Evolutionary conservation across 2,113 vertebrate genomes (phyloP).

Genomic region (Anhinga rufa): DNA sequence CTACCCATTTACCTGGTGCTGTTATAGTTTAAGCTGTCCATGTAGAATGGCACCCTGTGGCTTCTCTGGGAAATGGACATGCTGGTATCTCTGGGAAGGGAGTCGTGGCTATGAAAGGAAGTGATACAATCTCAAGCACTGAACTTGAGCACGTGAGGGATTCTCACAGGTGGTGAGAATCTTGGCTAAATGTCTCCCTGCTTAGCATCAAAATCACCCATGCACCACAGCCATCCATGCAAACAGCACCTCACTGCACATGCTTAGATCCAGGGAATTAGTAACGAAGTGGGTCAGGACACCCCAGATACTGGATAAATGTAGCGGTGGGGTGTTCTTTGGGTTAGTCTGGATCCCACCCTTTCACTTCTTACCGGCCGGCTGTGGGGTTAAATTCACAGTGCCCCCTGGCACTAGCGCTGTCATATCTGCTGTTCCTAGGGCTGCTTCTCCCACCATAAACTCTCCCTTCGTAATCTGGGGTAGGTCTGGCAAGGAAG

Average conservation of each 20-base stretch:
- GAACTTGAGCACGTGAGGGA: not conserved
- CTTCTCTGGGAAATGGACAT: constrained; percentile 36
- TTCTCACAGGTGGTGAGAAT: not conserved
- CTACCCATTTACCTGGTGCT: constrained; percentile 43
- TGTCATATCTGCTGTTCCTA: not conserved
- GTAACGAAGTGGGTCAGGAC: not conserved
- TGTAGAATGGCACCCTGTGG: constrained; percentile 64
- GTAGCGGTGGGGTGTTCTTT: not conserved
- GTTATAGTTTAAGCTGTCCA: constrained; percentile 43
- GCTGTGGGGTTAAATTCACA: not conserved
- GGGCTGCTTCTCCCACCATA: constrained; percentile 21
- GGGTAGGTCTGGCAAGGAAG: not conserved
- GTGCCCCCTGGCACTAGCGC: not conserved
- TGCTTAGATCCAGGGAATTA: not conserved
- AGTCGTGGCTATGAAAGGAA: constrained; percentile 25
- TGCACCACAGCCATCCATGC: not conserved
- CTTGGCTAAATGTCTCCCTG: not conserved
- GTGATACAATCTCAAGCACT: not conserved
- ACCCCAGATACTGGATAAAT: accelerated
- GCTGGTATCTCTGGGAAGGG: constrained; percentile 24
- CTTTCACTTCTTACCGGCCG: not conserved
- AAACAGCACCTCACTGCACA: not conserved
- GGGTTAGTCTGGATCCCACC: not conserved
- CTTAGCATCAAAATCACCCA: not conserved
- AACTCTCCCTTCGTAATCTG: not conserved